Evolutionary conservation across 2,113 vertebrate genomes (phyloP), one percentile per base, ranked within the genome.

Genomic region (Melierax canorus): DNA sequence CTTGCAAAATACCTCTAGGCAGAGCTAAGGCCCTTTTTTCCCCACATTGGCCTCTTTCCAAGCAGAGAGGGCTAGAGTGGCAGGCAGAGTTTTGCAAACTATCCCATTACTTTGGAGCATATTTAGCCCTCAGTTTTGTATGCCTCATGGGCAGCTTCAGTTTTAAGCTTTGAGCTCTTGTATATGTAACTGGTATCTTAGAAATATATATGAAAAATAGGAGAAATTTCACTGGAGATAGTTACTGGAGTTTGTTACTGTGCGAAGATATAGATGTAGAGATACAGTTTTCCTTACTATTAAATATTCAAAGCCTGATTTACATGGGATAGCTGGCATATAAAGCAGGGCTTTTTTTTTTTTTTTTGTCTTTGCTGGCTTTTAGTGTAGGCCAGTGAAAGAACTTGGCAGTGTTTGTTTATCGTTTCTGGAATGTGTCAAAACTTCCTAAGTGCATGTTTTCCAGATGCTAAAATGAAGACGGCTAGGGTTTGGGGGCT

Each of bases 391-490:
- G 51, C 56, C 64, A 72, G 45, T 60, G 82, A 78, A 90, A 80
- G 60, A 93, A 78, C 64, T 94, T 94, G 95, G 95, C 90, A 90
- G 64, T 68, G 64, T 64, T 94, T 86, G 68, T 86, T 86, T 94
- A 74, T 79, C 0, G 0, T 90, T 95, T 96, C 86, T 96, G 95
- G 75, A 91, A 75, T 77, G 68, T 41, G 59, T 86, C 87, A 94
- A 55, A 94, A 86, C 77, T 74, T 90, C 78, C 60, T 64, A 56
- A 83, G 11, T 90, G 81, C 94, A 58, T 92, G 85, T 86, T 86
- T 95, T 96, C 92, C 95, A 97, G 93, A 94, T 88, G 85, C 82
- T 92, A 51, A 96, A 95, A 90, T 69, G 56, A 90, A 91, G 60
- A 59, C 3, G 58, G 46, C n/a, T 46, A 71, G 34, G 2, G 4